Evolutionary conservation across 2,113 vertebrate species (phyloP), one percentile per base, ranked within the genome.

Genomic region (Caranx melampygus): DNA sequence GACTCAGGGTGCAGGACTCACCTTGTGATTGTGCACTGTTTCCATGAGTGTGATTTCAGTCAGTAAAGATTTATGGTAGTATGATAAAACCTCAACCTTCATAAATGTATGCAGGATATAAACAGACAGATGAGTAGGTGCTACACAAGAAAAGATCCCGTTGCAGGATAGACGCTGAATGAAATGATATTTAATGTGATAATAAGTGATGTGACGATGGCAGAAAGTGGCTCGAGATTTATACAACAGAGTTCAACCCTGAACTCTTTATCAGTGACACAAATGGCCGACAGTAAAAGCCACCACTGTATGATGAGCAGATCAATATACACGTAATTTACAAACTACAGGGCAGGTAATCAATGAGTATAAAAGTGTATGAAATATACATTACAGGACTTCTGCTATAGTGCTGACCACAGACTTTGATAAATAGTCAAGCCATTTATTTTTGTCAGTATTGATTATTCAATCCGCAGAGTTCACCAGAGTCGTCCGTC

Each of bases 311-410:
- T 81, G 85, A 91, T 87, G 88, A 88, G 75, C 77, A n/a, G 73
- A 89, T 94, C 91, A 77, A 93, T 93, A 85, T 63, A 81, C 86
- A 84, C 6, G 74, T 90, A 87, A 92, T 94, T 93, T 92, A 92
- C 90, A 89, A 90, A 93, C 89, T 90, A 78, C 73, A 69, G 73
- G 72, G 84, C 87, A 81, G 70, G 83, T 91, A 92, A 90, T 94
- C 88, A 88, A 88, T 90, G 88, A 42, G 60, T 71, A 89, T 90
- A 79, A 91, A 91, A 88, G 89, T 89, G 82, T 88, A 93, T 93
- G 84, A 93, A 92, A 94, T 89, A 85, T 88, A 86, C 91, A 91
- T 91, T 88, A 88, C 78, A 75, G 75, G 79, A 76, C 42, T 68
- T 59, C n/a, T 72, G 74, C 64, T 62, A 33, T 35, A 62, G 83